Base-by-base conservation (phyloP, 2,888 invertebrate genomes). In the Carpatolechia fugitivella region DNA sequence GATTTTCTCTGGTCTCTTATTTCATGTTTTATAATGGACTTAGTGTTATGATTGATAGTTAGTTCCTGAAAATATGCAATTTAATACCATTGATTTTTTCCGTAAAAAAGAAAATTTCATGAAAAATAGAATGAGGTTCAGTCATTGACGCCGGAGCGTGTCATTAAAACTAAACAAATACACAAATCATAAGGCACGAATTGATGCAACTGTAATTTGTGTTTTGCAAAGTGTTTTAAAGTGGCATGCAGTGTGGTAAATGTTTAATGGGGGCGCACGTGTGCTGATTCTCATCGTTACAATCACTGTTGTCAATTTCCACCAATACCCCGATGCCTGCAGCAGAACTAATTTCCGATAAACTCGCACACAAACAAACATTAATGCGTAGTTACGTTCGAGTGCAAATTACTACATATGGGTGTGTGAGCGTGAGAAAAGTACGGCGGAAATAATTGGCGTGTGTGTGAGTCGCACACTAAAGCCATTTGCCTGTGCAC, bases 341-440 rank as follows among this genome's bases (percentile, higher is more conserved):
- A 74, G 80, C 78, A 80, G 80, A 85, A 83, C 86, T 82, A 85
- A 86, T 86, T 87, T 83, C 81, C 85, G 83, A 87, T 88, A 81
- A 81, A 84, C 76, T 74, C 76, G 74, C 82, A 82, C 78, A 79
- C 75, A 72, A 62, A 70, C 62, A 60, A 63, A 64, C 60, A 59
- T 63, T 30, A 69, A 67, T 64, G 68, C 67, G 65, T 72, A 68
- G 66, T 73, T 72, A 80, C 74, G 68, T 74, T 65, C 68, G 72
- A 80, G 79, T 81, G 79, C 80, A 82, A 82, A 87, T 83, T 83
- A 80, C 74, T 75, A 73, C 68, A 70, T 63, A 73, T 77, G 76
- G 69, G 78, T 79, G 78, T 79, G 84, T 82, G 76, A 88, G 84
- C 88, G 89, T 90, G 90, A 87, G 90, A 90, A 90, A 86, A 81